Evolutionary conservation across 1,140 invertebrate genomes (phyloP).

Genomic region (Dreissena rostriformis): DNA sequence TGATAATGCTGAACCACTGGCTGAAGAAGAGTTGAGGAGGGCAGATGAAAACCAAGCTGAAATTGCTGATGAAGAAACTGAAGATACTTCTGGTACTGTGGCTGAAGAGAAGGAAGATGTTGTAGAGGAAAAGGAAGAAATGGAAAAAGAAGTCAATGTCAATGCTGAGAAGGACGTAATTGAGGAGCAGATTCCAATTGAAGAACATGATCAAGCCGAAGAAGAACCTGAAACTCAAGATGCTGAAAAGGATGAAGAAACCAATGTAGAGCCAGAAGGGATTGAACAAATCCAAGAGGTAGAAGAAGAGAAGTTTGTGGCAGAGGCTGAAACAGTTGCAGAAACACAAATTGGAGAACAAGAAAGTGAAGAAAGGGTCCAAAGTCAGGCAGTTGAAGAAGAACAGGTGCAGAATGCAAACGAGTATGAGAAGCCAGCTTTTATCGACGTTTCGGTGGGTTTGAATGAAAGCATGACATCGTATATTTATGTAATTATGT

Average conservation of each 20-base stretch:
- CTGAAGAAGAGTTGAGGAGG: neutral
- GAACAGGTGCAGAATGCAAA: neutral
- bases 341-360: neutral
- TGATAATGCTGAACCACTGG: neutral
- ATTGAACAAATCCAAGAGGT: neutral
- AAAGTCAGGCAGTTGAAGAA: neutral
- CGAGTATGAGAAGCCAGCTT: neutral
- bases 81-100: slow-evolving; percentile 4
- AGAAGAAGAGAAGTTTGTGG: neutral
- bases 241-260: neutral
- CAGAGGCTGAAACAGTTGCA: neutral
- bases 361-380: neutral
- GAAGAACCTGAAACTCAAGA: slow-evolving; percentile 28
- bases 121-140: neutral
- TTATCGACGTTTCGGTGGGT: slow-evolving; percentile 40
- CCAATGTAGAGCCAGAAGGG: neutral
- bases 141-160: neutral
- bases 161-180: neutral
- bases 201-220: neutral
- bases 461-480: slow-evolving; percentile 24
- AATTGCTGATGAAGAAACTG: slow-evolving; percentile 10
- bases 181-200: neutral
- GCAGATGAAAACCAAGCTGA: neutral
- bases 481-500: no score
- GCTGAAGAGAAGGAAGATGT: slow-evolving; percentile 3